Base-by-base conservation (phyloP, 2,797 vertebrate species). In the Sebastes goodei region DNA sequence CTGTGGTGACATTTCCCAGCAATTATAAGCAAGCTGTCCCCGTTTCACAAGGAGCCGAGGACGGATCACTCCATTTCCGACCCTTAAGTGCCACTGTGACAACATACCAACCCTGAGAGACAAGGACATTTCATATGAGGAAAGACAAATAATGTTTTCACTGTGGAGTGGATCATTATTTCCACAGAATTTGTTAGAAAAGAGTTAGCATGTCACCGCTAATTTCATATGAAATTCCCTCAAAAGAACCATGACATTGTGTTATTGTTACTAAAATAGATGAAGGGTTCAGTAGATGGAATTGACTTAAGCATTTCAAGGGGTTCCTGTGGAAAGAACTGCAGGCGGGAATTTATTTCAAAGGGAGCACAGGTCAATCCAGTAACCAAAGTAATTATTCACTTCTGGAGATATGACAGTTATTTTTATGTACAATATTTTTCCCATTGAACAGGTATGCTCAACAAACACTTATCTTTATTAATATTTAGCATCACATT, bases 1-100 rank as follows among this genome's bases (percentile, higher is more conserved):
- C 93, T 92, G 82, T 65, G 89, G 84, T 95, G 94, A 95, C 95
- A 95, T 96, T 96, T 95, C 81, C 82, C 73, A 82, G 88, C 92
- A 95, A 93, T 96, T 95, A 95, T 78, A 82, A 88, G 83, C 89
- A 90, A 89, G 89, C 92, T 88, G 86, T 93, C 88, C 74, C 72
- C 11, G 8, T 90, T 92, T 93, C 82, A 83, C 76, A 72, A 17
- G 52, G 82, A 82, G 71, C 86, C 61, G 79, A 63, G 86, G 86
- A 88, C 70, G 23, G 90, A 92, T 88, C 90, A 76, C 81, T 93
- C 86, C 65, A 57, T 85, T 89, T 75, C 76, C 67, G 81, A 85
- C 88, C 87, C 88, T 76, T 74, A 53, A 77, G 86, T 81, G 85
- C 78, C 81, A 69, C 70, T 71, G 67, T 80, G 71, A 87, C 87